Base-by-base conservation (phyloP, 2,797 vertebrate genomes). In the Huso huso region DNA sequence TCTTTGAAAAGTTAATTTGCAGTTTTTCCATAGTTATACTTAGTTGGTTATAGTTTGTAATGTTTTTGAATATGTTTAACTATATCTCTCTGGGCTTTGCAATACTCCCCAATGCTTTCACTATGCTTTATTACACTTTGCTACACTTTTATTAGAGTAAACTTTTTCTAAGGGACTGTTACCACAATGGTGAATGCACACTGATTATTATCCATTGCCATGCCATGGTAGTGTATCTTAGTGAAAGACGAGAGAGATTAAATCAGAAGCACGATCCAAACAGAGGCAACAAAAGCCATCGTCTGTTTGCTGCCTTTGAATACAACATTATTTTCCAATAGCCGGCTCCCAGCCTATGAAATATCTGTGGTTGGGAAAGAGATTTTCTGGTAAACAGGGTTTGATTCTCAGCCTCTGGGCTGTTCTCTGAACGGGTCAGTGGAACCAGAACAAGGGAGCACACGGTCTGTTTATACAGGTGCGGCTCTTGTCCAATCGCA, bases 231-330 rank as follows among this genome's bases (percentile, higher is more conserved):
- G 2, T 7, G n/a, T 58, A n/a, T 11, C 12, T 11, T 13, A 3
- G 10, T 6, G 8, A 65, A 51, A 74, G 63, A 72, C 65, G 64
- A 63, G 53, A 1, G 18, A 71, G 67, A 70, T 73, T 51, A 65
- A 15, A 68, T 74, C 64, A 66, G 1, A 6, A 10, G 65, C 63
- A 62, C 65, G 72, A 69, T 50, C 51, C 6, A 65, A 70, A 68
- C 52, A 72, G 70, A 63, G 37, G 37, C 60, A 70, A 67, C 69
- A 49, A 63, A 68, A 65, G 71, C 12, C 12, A 3, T 63, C 37
- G 70, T 71, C 63, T 71, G 68, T 79, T 80, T 82, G 74, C 78
- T 81, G 76, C 70, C 18, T 71, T 70, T 75, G 65, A 74, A 75
- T 69, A 69, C 75, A 69, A 70, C 68, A 70, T 65, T 61, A 61